phyloP scores from a whole-genome alignment of 1,140 invertebrate genomes.

The Cardiocondyla obscurior region DNA sequence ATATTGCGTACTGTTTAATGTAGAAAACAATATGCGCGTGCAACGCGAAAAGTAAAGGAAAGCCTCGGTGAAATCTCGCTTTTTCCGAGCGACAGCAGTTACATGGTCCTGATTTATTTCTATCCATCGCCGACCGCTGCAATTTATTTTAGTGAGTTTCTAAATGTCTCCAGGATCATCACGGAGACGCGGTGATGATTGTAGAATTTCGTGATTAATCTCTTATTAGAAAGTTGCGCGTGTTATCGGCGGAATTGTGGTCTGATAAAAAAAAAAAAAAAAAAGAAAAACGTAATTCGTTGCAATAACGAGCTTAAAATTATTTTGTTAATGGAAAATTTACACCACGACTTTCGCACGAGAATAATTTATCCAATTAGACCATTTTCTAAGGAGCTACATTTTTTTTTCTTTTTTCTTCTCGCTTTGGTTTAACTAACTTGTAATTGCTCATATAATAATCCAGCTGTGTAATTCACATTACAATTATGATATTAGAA shows the following conservation, averaged over 20 bases:
- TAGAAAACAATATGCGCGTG: constrained; percentile 2
- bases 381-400: neutral
- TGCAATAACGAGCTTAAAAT: neutral
- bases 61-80: constrained; percentile 55
- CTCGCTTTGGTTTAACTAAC: no score
- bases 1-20: neutral
- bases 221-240: neutral
- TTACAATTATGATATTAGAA: constrained; percentile 18
- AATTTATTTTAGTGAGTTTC: constrained; percentile 12
- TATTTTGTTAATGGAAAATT: neutral
- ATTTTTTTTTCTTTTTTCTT: no score
- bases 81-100: constrained; percentile 41
- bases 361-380: neutral
- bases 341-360: no score
- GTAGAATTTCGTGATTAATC: neutral
- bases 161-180: constrained; percentile 13
- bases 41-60: constrained; percentile 26
- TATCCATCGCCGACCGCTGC: neutral
- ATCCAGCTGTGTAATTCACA: constrained; percentile 3
- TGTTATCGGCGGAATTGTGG: neutral
- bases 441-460: neutral
- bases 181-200: neutral
- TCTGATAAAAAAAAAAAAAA: neutral
- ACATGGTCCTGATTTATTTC: constrained; percentile 7
- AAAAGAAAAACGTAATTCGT: no score